These are phyloP conservation scores for Branchipolynoe longqiensis DNA, from an alignment of 2,888 invertebrate species.

Conservation along the genomic window DNA sequence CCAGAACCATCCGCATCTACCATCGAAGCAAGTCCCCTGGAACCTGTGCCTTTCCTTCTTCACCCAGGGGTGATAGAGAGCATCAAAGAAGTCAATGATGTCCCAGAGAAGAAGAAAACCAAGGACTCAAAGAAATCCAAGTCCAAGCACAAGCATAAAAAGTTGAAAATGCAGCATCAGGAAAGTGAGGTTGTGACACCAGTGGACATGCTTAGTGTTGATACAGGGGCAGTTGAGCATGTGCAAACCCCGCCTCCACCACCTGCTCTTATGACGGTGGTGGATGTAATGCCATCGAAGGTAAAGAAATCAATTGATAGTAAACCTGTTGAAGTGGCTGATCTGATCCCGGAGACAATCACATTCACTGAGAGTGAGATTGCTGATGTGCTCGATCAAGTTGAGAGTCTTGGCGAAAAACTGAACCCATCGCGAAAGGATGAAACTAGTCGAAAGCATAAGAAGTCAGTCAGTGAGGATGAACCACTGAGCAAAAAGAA, in stretches of 20 bases:
- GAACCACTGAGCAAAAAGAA: constrained; percentile 42
- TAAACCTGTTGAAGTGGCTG: constrained; percentile 17
- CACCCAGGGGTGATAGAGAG: constrained; percentile 13
- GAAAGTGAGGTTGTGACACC: too few relatives aligned
- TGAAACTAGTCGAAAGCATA: neutral
- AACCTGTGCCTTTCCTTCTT: neutral
- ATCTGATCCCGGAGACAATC: constrained; percentile 74
- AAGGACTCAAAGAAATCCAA: constrained; percentile 68
- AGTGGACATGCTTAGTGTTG: too few relatives aligned
- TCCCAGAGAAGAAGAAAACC: constrained; percentile 49
- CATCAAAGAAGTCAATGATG: too few relatives aligned
- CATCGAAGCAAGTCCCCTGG: neutral
- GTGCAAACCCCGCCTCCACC: too few relatives aligned
- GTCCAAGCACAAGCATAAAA: constrained; percentile 55
- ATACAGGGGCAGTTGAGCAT: too few relatives aligned
- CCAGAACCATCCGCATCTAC: neutral
- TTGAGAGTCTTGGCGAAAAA: constrained; percentile 73
- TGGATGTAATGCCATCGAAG: too few relatives aligned
- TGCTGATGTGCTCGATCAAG: constrained; percentile 78
- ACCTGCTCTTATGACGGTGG: neutral
- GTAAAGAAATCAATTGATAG: constrained; percentile 47
- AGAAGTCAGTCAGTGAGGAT: neutral
- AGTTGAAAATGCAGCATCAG: neutral
- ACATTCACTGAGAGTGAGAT: constrained; percentile 77
- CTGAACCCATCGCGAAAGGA: neutral